Conservation (phyloP, 2,797 vertebrate species). For the Pangasius djambal region DNA sequence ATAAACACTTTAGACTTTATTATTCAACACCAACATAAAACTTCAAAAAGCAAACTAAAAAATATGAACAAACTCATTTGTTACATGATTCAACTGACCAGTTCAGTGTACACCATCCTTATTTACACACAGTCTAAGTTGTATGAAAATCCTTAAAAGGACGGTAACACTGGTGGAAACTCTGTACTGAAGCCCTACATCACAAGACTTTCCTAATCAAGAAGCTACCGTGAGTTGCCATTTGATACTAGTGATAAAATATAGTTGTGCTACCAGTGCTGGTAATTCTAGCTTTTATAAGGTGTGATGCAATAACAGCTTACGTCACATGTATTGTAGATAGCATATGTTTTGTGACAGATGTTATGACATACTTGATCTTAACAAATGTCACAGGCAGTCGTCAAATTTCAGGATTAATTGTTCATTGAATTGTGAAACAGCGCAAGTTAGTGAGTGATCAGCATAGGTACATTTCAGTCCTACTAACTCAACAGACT, state of each 20-base stretch:
- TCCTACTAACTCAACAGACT: neutral
- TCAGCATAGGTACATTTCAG: neutral
- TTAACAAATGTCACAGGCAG: neutral
- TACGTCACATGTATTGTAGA: too few relatives aligned
- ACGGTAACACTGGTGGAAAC: too few relatives aligned
- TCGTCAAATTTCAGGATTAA: neutral
- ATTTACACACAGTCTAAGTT: too few relatives aligned
- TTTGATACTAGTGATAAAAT: neutral
- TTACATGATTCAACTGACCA: neutral
- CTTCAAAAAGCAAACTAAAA: neutral
- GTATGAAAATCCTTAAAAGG: too few relatives aligned
- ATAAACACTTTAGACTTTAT: neutral
- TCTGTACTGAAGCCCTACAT: neutral
- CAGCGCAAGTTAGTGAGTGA: neutral
- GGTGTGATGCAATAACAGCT: neutral
- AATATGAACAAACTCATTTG: neutral
- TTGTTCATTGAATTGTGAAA: neutral
- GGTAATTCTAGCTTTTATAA: neutral
- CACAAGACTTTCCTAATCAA: neutral
- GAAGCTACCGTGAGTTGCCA: neutral
- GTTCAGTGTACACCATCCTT: too few relatives aligned
- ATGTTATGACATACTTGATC: too few relatives aligned
- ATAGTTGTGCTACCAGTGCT: too few relatives aligned
- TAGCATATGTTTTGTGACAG: too few relatives aligned
- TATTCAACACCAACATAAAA: neutral